Conservation (phyloP, 2,888 invertebrate genomes). For the Acronicta leporina region DNA sequence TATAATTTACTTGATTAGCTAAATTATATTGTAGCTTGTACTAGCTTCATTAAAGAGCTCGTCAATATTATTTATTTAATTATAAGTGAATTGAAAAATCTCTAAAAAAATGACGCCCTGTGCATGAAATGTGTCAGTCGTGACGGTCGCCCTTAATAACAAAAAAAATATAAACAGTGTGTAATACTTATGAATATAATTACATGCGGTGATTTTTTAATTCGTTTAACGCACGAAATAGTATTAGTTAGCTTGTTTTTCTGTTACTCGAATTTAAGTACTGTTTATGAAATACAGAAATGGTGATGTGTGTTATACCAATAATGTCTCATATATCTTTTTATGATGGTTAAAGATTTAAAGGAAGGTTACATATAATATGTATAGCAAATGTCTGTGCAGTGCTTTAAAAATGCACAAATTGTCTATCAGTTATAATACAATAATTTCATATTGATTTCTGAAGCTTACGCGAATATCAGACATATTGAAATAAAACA, state of each 20-base stretch:
- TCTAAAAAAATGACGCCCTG: neutral
- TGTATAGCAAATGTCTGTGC: neutral
- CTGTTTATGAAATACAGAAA: neutral
- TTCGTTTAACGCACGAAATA: constrained; percentile 24
- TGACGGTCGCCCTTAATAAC: constrained; percentile 19
- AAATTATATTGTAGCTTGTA: no score
- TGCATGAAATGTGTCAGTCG: neutral
- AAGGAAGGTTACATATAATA: neutral
- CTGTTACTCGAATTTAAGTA: constrained; percentile 11
- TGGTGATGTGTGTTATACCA: neutral
- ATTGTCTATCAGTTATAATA: no score
- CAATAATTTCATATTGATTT: neutral
- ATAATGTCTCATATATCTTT: neutral
- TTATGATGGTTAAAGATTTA: neutral
- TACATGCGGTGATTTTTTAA: constrained; percentile 2
- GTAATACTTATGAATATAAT: constrained; percentile 24
- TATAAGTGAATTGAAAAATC: neutral
- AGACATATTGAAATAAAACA: no score
- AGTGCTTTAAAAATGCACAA: neutral
- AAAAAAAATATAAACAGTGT: constrained; percentile 21
- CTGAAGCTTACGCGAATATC: no score
- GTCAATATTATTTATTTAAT: no score
- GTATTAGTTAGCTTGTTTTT: constrained; percentile 15
- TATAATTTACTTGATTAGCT: no score
- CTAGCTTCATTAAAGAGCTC: no score